A percentile compares a stretch with the other conserved stretches of the same genome.
These are phyloP conservation scores for Amphiprion clarkii DNA, from an alignment of 2,797 vertebrate genomes.

Conservation along the genomic window DNA sequence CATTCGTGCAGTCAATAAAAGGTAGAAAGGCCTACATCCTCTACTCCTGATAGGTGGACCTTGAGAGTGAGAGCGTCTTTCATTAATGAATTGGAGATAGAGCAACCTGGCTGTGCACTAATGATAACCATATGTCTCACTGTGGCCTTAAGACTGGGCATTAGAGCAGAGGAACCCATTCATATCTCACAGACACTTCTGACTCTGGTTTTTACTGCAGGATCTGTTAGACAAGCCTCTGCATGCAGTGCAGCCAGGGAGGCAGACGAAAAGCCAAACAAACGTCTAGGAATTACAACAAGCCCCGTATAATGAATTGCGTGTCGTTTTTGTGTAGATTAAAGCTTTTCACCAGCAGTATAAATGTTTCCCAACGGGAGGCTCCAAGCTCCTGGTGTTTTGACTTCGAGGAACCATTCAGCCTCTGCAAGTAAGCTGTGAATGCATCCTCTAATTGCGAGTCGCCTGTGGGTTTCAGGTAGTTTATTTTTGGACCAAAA, in stretches of 20 bases:
- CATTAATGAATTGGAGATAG: conserved; percentile 17
- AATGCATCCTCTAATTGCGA: conserved; percentile 48
- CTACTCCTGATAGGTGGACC: conserved; percentile 13
- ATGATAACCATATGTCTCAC: conserved; percentile 25
- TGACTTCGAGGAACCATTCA: conserved; percentile 19
- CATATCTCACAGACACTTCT: background rate
- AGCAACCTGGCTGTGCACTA: conserved; percentile 2
- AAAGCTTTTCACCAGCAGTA: conserved; percentile 11
- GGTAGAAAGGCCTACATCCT: background rate
- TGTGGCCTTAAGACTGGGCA: conserved; percentile 8
- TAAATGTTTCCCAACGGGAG: conserved; percentile 17
- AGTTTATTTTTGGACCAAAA: conserved; percentile 11
- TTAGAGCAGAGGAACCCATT: conserved; percentile 4
- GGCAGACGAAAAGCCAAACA: conserved; percentile 12
- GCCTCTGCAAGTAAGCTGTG: conserved; percentile 27
- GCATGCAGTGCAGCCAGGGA: conserved; percentile 18
- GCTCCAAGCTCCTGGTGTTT: background rate
- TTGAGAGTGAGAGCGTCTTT: conserved; percentile 16
- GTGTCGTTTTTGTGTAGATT: background rate
- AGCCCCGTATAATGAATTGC: conserved; percentile 5
- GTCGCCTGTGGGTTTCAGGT: conserved; percentile 39
- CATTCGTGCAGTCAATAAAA: conserved; percentile 5
- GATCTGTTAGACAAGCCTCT: conserved; percentile 9
- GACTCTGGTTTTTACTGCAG: conserved; percentile 2
- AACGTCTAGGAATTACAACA: background rate